Percentiles rank a stretch among this genome's conserved stretches.
Conservation (phyloP, 2,113 vertebrate species). For the Gulo gulo region DNA sequence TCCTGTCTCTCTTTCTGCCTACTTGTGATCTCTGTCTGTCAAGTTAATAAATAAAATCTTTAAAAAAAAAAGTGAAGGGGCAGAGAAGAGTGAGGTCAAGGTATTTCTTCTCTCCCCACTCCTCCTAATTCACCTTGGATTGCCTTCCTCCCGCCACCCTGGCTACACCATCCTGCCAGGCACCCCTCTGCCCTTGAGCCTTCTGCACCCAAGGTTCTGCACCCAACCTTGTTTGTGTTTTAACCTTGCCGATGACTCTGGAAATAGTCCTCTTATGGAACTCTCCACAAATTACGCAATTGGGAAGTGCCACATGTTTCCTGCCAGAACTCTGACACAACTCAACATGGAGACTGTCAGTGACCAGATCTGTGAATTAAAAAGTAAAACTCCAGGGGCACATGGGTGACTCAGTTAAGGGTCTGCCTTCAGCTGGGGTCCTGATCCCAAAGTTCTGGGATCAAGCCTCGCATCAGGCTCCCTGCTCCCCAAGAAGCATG, state of each 20-base stretch:
- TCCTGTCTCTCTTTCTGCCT: no score
- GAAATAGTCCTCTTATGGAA: not conserved
- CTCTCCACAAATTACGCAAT: not conserved
- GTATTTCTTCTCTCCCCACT: not conserved
- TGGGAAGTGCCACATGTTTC: not conserved
- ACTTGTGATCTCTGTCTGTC: no score
- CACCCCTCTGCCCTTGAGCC: not conserved
- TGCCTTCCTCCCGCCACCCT: slow-evolving; percentile 61
- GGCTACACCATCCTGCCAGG: not conserved
- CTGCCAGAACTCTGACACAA: not conserved
- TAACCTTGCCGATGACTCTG: not conserved
- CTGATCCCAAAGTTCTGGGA: not conserved
- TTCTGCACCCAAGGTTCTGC: not conserved
- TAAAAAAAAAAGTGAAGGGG: not conserved
- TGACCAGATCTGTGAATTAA: not conserved
- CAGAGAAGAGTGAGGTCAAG: not conserved
- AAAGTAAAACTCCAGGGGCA: not conserved
- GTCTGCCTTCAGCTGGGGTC: no score
- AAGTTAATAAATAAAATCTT: no score
- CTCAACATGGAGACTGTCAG: not conserved
- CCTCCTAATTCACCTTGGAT: not conserved
- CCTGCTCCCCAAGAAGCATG: no score
- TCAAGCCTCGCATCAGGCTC: not conserved
- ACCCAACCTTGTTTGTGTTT: not conserved
- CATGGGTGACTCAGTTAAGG: no score